These are phyloP conservation scores for Sebastes elongatus DNA, from an alignment of 2,797 vertebrate species.

Conservation along the genomic window DNA sequence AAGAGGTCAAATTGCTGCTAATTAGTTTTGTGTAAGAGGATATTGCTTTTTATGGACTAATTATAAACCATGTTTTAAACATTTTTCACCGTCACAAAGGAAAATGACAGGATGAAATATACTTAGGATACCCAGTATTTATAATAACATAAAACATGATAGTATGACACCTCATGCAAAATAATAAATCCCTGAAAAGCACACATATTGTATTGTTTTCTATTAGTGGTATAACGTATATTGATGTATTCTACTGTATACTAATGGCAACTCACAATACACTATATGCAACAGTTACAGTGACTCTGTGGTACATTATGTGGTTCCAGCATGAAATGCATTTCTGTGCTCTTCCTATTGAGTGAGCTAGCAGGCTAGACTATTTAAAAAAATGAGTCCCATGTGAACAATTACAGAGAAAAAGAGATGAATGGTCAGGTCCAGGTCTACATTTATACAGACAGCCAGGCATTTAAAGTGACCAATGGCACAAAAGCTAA, in stretches of 20 bases:
- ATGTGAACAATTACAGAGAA: neutral
- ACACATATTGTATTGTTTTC: neutral
- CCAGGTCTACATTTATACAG: neutral
- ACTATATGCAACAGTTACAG: neutral
- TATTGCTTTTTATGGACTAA: neutral
- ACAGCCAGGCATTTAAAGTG: neutral
- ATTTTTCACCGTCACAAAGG: neutral
- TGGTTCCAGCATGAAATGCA: neutral
- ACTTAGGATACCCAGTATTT: neutral
- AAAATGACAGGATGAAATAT: neutral
- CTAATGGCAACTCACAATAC: neutral
- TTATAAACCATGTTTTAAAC: neutral
- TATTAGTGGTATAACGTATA: neutral
- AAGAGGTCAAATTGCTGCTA: neutral
- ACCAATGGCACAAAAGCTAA: neutral
- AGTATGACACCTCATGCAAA: neutral
- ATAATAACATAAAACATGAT: neutral
- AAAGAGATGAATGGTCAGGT: neutral
- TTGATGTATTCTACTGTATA: neutral
- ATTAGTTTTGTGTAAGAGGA: slow-evolving; percentile 15
- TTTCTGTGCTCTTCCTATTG: neutral
- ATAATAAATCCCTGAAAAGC: neutral
- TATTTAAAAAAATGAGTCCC: neutral
- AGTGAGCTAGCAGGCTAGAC: neutral
- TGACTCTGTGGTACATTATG: neutral